Evolutionary conservation across 1,140 invertebrate species (phyloP), one percentile per base, ranked within the genome.

Genomic region (Ericerus pela): DNA sequence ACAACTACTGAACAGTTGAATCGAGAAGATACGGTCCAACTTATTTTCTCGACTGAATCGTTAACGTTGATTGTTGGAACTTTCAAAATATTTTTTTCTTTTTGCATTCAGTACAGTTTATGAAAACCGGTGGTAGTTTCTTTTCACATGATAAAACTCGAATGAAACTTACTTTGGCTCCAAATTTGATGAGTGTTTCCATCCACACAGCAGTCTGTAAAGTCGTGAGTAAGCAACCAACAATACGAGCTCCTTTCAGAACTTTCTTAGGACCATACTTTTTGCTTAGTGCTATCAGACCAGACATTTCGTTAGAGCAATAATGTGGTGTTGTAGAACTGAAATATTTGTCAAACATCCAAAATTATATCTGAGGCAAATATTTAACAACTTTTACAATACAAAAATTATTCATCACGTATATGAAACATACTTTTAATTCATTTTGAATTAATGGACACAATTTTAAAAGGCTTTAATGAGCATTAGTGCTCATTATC

Each of bases 281-380:
- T 65, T 82, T 79, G 24, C 95, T 79, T 64, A 97, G 81, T 24
- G 88, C 76, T 91, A 99, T 99, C 31, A 99, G 71, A 11, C 95
- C 92, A 20, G 96, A 96, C 96, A 99, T 99, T 75, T 99, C 96
- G 74, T 98, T 95, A n/a, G n/a, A n/a, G n/a, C n/a, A n/a, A n/a
- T n/a, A n/a, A n/a, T n/a, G n/a, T n/a, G n/a, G n/a, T n/a, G n/a
- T n/a, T n/a, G n/a, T n/a, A n/a, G n/a, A n/a, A n/a, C n/a, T n/a
- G n/a, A n/a, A n/a, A n/a, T n/a, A n/a, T n/a, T n/a, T n/a, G n/a
- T n/a, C n/a, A n/a, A n/a, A n/a, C n/a, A n/a, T n/a, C n/a, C n/a
- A n/a, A n/a, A n/a, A n/a, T n/a, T n/a, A n/a, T n/a, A n/a, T n/a
- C n/a, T n/a, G n/a, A n/a, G n/a, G n/a, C n/a, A n/a, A n/a, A n/a